Evolutionary conservation across 2,797 vertebrate species (phyloP).

Genomic region (Ctenochaetus hawaiiensis): DNA sequence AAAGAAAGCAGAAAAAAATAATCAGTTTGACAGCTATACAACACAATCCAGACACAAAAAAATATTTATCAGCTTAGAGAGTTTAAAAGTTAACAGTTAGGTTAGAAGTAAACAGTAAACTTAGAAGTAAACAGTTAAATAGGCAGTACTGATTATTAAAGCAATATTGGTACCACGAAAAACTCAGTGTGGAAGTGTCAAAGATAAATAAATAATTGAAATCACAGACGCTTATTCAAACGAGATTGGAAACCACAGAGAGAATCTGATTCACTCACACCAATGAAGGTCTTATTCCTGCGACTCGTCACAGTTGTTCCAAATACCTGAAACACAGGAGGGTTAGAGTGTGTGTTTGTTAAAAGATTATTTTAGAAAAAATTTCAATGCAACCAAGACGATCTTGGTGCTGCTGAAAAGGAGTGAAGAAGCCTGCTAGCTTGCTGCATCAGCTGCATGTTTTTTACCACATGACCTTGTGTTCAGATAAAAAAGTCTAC

Average conservation of each 20-base stretch:
- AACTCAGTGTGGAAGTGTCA: background rate
- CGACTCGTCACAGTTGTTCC: slow-evolving; percentile 69
- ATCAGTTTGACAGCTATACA: slow-evolving; percentile 48
- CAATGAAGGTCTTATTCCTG: slow-evolving; percentile 64
- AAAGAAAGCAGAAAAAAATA: slow-evolving; percentile 55
- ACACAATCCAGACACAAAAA: background rate
- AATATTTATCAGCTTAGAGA: too few relatives aligned
- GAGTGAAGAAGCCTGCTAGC: background rate
- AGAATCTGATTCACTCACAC: slow-evolving; percentile 67
- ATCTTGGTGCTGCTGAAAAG: background rate
- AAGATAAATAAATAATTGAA: background rate
- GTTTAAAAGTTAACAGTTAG: too few relatives aligned
- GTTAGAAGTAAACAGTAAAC: too few relatives aligned
- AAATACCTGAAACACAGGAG: slow-evolving; percentile 76
- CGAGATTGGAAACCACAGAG: background rate
- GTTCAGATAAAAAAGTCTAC: background rate
- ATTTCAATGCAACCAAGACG: too few relatives aligned
- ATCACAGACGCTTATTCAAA: slow-evolving; percentile 7
- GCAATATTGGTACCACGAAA: background rate
- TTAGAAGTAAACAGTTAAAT: slow-evolving; percentile 5
- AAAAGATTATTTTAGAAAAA: background rate
- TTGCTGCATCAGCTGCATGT: background rate
- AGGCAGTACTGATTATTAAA: background rate
- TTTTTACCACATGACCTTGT: slow-evolving; percentile 73
- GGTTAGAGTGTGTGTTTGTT: rapidly evolving